A percentile compares a stretch with the other conserved stretches of the same genome.
Conservation (phyloP, 2,113 vertebrate genomes). For the Oplegnathus fasciatus region DNA sequence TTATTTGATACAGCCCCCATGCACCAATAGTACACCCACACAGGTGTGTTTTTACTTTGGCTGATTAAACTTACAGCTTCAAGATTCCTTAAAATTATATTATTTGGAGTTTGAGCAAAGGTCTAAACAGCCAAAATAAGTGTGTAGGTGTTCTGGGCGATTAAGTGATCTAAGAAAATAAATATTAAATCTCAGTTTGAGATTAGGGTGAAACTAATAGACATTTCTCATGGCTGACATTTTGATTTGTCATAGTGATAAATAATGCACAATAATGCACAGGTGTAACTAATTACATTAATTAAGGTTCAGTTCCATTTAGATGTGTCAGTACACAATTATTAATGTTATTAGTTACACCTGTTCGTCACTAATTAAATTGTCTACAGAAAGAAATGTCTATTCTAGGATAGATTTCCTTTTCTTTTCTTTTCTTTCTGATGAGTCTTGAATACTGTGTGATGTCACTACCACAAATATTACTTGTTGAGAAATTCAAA, state of each 20-base stretch:
- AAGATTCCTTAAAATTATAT: not conserved
- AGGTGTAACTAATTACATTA: conserved; percentile 16
- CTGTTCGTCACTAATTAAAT: conserved; percentile 1
- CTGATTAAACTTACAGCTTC: not conserved
- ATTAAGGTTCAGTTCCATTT: conserved; percentile 18
- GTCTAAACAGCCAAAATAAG: not conserved
- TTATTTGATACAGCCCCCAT: not conserved
- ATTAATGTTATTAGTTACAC: conserved; percentile 30
- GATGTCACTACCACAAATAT: not conserved
- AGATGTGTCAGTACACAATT: not conserved
- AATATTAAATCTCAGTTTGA: not conserved
- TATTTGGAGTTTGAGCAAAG: not conserved
- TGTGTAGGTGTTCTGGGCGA: not conserved
- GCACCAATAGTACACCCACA: not conserved
- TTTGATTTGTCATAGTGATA: conserved; percentile 10
- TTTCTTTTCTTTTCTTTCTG: not conserved
- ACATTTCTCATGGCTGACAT: not conserved
- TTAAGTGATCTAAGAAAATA: not conserved
- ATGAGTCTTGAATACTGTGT: not conserved
- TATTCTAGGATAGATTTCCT: not conserved
- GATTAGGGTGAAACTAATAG: not conserved
- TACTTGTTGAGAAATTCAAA: not conserved
- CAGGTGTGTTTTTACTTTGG: not conserved
- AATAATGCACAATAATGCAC: no score
- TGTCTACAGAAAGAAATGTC: not conserved